Conservation (phyloP, 2,113 vertebrate species). For the Oenanthe melanoleuca region DNA sequence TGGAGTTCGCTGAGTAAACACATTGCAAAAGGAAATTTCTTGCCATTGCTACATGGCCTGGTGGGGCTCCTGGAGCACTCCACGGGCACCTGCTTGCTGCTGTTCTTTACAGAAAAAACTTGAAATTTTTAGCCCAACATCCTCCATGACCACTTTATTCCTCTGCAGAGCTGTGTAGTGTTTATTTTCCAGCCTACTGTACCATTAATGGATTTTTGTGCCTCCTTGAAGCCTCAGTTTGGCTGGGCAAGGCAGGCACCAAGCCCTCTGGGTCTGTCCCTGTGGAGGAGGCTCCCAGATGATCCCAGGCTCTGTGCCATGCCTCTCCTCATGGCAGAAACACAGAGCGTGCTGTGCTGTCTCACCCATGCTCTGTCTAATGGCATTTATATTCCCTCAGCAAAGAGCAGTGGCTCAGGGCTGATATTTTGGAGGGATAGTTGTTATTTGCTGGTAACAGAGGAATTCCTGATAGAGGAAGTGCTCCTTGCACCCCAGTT, state of each 20-base stretch:
- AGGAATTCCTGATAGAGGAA: neutral
- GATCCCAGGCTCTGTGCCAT: neutral
- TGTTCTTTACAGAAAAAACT: neutral
- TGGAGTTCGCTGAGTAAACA: neutral
- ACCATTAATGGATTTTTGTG: neutral
- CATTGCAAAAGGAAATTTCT: neutral
- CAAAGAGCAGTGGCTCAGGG: neutral
- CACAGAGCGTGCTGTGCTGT: fast-evolving
- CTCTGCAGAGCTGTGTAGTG: neutral
- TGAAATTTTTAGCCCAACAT: neutral
- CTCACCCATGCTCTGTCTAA: neutral
- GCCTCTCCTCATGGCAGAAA: neutral
- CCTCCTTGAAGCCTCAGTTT: neutral
- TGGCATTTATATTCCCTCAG: neutral
- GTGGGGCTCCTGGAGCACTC: neutral
- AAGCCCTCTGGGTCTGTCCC: neutral
- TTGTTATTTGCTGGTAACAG: neutral
- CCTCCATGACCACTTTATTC: neutral
- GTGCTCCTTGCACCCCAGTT: neutral
- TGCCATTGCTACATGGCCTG: fast-evolving
- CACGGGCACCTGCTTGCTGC: neutral
- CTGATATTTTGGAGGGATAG: neutral
- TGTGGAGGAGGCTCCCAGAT: neutral
- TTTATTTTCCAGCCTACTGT: neutral
- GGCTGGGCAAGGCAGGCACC: neutral